Evolutionary conservation across 1,140 invertebrate species (phyloP), one percentile per base, ranked within the genome.

Genomic region (Mesaphorura yosii): DNA sequence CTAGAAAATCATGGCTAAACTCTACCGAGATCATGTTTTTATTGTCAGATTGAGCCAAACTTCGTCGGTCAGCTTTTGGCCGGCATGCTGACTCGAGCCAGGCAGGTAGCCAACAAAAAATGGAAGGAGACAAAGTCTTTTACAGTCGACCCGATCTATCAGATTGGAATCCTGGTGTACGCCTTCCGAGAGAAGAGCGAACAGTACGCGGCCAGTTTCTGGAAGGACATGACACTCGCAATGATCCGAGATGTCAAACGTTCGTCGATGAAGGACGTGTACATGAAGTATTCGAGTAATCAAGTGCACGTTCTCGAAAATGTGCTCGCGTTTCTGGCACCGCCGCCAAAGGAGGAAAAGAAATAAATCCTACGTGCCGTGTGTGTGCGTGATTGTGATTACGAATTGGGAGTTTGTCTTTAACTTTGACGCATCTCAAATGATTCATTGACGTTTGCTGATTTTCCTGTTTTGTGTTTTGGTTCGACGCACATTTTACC

Each of bases 31-130:
- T n/a, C n/a, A n/a, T n/a, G n/a, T n/a, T n/a, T 29, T 25, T 28
- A 28, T 17, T 19, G 46, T 48, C 7, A 58, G 51, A 26, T 58
- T 45, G 40, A 54, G 19, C 46, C 57, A 3, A 50, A 52, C 19
- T 58, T 58, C n/a, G 29, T 48, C 10, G 48, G 37, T n/a, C 48
- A 46, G 28, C 34, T 58, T 5, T 34, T 58, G 12, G 28, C 37
- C 7, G 37, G 27, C 22, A 49, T 58, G 1, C 25, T 58, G 3
- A 28, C 17, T 6, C 17, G 31, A 19, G 47, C 40, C 31, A 38
- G 37, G 26, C 10, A 34, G n/a, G n/a, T 25, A 6, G 39, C 28
- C 37, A n/a, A 29, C 22, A 50, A 31, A 10, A 26, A 20, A n/a
- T 19, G 34, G 20, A 22, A 15, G 6, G 19, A 19, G 1, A 7